These are phyloP conservation scores for Xestia xanthographa DNA, from an alignment of 2,888 invertebrate species.

Conservation along the genomic window DNA sequence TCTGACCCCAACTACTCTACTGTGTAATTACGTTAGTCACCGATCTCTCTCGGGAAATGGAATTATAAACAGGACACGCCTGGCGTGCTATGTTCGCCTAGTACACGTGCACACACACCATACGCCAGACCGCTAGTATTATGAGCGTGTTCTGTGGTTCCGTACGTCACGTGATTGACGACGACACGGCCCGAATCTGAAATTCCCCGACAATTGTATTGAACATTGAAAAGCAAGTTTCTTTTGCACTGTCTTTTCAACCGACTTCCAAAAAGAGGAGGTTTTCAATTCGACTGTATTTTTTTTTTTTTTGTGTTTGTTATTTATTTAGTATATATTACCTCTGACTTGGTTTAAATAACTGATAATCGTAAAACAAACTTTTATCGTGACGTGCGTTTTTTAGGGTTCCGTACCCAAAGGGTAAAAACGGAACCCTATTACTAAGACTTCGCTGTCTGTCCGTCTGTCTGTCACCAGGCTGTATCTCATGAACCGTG, in stretches of 20 bases:
- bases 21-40: slow-evolving; percentile 50
- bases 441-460: no score
- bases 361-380: slow-evolving; percentile 16
- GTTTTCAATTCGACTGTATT: no score
- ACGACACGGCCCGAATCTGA: slow-evolving; percentile 71
- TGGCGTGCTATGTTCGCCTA: slow-evolving; percentile 49
- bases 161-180: slow-evolving; percentile 70
- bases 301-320: no score
- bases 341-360: not conserved
- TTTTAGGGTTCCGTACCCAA: no score
- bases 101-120: slow-evolving; percentile 40
- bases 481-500: no score
- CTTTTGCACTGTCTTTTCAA: not conserved
- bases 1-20: slow-evolving; percentile 47
- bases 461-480: no score
- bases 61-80: slow-evolving; percentile 67
- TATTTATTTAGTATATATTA: no score
- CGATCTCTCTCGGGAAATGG: slow-evolving; percentile 66
- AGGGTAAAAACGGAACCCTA: no score
- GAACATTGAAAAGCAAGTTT: slow-evolving; percentile 1
- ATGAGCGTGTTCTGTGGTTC: slow-evolving; percentile 40
- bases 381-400: not conserved
- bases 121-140: slow-evolving; percentile 28
- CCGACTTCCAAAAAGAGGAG: no score
- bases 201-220: slow-evolving; percentile 73